Evolutionary conservation across 2,797 vertebrate genomes (phyloP).

Genomic region (Smutsia gigantea): DNA sequence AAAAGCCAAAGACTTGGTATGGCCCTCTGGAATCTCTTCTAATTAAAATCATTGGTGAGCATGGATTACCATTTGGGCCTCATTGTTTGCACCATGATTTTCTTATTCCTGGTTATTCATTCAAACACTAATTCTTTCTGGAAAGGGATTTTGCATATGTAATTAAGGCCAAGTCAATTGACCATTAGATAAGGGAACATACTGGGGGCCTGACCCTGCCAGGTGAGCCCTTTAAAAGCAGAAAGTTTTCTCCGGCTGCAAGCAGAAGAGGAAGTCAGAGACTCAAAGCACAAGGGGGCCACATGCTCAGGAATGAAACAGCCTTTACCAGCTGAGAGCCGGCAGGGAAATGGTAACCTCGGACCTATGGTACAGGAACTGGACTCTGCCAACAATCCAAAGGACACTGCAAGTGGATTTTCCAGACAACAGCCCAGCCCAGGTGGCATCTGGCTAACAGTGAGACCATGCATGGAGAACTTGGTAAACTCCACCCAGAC

Average conservation of each 20-base stretch:
- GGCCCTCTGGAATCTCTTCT: background rate
- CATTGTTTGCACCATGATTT: background rate
- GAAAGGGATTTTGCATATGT: background rate
- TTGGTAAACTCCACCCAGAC: fast-evolving
- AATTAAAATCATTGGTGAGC: background rate
- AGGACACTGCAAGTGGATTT: background rate
- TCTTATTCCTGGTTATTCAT: background rate
- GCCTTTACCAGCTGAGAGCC: background rate
- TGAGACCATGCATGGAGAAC: background rate
- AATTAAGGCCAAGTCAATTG: background rate
- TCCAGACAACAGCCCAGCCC: background rate
- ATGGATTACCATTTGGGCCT: background rate
- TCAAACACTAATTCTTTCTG: background rate
- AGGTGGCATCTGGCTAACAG: background rate
- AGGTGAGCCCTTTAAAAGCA: background rate
- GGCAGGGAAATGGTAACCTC: background rate
- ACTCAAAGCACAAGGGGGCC: background rate
- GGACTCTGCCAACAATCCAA: background rate
- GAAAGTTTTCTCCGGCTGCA: background rate
- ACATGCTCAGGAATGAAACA: background rate
- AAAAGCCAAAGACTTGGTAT: background rate
- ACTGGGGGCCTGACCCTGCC: background rate
- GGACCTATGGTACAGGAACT: background rate
- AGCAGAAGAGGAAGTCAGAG: background rate
- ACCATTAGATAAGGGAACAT: background rate